Conservation (phyloP, 2,113 vertebrate species). For the Machaerirhynchus nigripectus region DNA sequence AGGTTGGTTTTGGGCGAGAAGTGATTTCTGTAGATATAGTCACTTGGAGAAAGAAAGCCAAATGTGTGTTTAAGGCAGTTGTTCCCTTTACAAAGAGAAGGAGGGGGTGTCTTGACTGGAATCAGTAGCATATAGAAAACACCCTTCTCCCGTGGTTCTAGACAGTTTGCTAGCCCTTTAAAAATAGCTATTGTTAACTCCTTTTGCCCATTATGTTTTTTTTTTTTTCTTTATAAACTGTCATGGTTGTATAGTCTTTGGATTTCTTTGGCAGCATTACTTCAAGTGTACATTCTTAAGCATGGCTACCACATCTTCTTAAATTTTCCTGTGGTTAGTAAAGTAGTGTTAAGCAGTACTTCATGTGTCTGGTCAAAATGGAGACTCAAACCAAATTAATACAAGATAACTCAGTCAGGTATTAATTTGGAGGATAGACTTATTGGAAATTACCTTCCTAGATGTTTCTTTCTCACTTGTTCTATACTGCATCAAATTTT, state of each 20-base stretch:
- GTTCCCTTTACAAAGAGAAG: neutral
- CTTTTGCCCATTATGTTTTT: neutral
- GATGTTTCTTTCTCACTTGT: neutral
- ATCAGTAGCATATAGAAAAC: neutral
- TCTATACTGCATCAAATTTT: neutral
- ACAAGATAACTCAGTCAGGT: neutral
- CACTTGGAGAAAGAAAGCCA: neutral
- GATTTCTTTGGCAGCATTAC: neutral
- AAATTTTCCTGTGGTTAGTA: neutral
- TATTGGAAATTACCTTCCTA: neutral
- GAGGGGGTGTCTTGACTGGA: neutral
- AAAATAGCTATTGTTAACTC: neutral
- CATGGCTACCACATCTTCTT: neutral
- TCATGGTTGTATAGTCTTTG: neutral
- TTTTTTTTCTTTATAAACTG: neutral
- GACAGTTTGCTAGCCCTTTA: neutral
- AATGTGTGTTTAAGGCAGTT: neutral
- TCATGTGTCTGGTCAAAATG: neutral
- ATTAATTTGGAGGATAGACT: neutral
- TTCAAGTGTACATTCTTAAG: neutral
- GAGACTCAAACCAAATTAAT: neutral
- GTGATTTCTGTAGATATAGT: neutral
- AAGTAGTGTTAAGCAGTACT: neutral
- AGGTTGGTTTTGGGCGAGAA: fast-evolving
- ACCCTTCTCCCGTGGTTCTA: neutral